A percentile compares a stretch with the other conserved stretches of the same genome.
Evolutionary conservation across 2,888 invertebrate genomes (phyloP).

Genomic region (Epirrhoe tristata): DNA sequence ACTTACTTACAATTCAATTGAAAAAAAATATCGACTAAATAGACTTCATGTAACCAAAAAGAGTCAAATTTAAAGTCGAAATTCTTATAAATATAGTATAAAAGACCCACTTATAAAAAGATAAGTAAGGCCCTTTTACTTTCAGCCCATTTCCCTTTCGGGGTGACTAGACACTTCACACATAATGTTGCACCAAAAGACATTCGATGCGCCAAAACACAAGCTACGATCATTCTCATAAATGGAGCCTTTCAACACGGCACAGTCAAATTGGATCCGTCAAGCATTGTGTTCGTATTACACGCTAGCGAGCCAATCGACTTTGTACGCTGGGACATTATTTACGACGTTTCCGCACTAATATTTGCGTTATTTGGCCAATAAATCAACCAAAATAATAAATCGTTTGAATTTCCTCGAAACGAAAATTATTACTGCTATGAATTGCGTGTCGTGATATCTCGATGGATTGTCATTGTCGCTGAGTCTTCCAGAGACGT

Average conservation of each 20-base stretch:
- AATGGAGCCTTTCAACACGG: constrained; percentile 11
- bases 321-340: constrained; percentile 23
- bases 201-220: constrained; percentile 25
- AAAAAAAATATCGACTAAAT: too few species aligned
- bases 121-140: too few species aligned
- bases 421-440: neutral
- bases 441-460: neutral
- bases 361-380: constrained; percentile 15
- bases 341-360: constrained; percentile 9
- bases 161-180: neutral
- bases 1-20: too few species aligned
- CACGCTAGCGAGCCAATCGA: constrained; percentile 51
- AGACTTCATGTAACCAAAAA: too few species aligned
- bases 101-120: neutral
- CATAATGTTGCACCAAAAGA: constrained; percentile 16
- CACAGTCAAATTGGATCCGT: constrained; percentile 29
- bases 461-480: neutral
- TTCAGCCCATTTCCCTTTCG: neutral
- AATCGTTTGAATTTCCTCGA: neutral
- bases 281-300: constrained; percentile 69
- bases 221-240: constrained; percentile 14
- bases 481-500: neutral
- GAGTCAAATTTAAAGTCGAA: too few species aligned
- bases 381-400: neutral
- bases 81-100: neutral